Percentiles rank a stretch among this genome's conserved stretches.
phyloP scores from a whole-genome alignment of 2,888 invertebrate species.

The Agonopterix alstromeriana region DNA sequence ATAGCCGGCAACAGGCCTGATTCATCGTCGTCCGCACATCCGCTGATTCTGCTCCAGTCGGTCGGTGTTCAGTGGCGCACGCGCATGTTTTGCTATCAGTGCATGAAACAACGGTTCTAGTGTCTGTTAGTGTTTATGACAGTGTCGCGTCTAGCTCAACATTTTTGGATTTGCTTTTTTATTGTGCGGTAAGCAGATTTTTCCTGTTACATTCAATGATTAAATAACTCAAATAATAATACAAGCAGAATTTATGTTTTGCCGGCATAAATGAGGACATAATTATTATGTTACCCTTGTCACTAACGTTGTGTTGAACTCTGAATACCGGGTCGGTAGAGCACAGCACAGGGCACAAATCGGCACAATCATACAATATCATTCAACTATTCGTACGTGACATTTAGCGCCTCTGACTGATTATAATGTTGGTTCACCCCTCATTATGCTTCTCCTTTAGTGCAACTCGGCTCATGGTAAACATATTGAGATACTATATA shows the following conservation, averaged over 20 bases:
- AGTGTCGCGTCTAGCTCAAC: constrained; percentile 22
- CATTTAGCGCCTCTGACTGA: background rate
- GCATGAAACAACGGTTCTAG: constrained; percentile 51
- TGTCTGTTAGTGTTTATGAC: constrained; percentile 37
- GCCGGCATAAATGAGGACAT: too few species aligned
- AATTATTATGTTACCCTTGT: too few species aligned
- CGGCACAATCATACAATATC: background rate
- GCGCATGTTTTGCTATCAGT: constrained; percentile 57
- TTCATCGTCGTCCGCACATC: constrained; percentile 54
- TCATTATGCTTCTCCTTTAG: too few species aligned
- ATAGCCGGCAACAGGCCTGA: constrained; percentile 46
- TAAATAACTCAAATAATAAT: too few species aligned
- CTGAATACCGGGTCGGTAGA: too few species aligned
- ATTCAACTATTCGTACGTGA: background rate
- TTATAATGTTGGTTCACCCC: background rate
- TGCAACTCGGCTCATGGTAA: too few species aligned
- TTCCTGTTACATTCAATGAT: too few species aligned
- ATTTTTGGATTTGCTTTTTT: constrained; percentile 12
- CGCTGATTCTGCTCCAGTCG: constrained; percentile 34
- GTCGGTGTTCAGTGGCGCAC: constrained; percentile 50
- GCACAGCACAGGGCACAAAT: background rate
- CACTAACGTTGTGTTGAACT: too few species aligned
- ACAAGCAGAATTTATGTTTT: too few species aligned
- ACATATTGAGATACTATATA: too few species aligned
- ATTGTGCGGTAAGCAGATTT: background rate